Conservation (phyloP, 2,797 vertebrate genomes). For the Philypnodon macrostomus region DNA sequence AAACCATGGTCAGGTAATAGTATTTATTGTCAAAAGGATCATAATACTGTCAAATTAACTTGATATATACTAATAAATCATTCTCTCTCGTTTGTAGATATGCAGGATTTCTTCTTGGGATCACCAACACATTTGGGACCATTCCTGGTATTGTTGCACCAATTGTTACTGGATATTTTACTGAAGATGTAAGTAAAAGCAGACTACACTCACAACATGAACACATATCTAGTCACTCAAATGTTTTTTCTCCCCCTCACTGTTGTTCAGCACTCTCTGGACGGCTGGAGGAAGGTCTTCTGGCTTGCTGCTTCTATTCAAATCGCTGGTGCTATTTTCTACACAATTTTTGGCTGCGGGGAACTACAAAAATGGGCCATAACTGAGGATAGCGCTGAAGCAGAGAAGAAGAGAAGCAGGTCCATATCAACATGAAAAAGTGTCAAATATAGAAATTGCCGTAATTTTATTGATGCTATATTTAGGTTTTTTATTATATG, state of each 20-base stretch:
- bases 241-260: slow-evolving; percentile 11
- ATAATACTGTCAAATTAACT: too few species aligned
- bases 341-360: slow-evolving; percentile 66
- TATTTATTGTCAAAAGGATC: too few species aligned
- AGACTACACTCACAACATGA: too few species aligned
- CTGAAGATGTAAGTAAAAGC: slow-evolving; percentile 78
- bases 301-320: slow-evolving; percentile 72
- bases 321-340: slow-evolving; percentile 68
- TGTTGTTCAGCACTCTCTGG: slow-evolving; percentile 68
- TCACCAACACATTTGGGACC: slow-evolving; percentile 84
- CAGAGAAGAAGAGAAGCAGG: slow-evolving; percentile 15
- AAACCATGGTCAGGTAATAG: too few species aligned
- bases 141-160: slow-evolving; percentile 81
- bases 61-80: too few species aligned
- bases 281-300: slow-evolving; percentile 81
- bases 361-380: slow-evolving; percentile 80
- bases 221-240: neutral
- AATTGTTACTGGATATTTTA: slow-evolving; percentile 76
- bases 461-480: too few species aligned
- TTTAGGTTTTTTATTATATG: too few species aligned
- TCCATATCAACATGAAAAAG: slow-evolving; percentile 24
- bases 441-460: too few species aligned
- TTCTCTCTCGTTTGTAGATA: slow-evolving; percentile 61
- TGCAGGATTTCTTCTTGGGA: slow-evolving; percentile 81
- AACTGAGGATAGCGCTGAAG: slow-evolving; percentile 50